A percentile compares a stretch with the other conserved stretches of the same genome.
phyloP scores from a whole-genome alignment of 2,888 invertebrate genomes.

The Zaprionus obscuricornis region DNA sequence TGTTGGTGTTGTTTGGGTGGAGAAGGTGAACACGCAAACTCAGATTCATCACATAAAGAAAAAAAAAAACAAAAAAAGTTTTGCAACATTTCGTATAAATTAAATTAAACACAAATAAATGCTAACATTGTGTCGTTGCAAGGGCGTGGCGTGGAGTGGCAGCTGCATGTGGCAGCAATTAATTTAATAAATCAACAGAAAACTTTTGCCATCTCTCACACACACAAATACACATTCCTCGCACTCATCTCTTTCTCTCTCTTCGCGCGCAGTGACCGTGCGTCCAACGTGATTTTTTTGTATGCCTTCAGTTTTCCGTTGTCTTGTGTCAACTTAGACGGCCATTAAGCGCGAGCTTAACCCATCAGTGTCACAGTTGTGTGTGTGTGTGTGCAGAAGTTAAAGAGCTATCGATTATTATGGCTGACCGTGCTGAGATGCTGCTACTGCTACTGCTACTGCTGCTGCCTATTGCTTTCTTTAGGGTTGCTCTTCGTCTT shows the following conservation, averaged over 20 bases:
- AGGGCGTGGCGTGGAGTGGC: conserved; percentile 10
- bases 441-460: not conserved
- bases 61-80: conserved; percentile 17
- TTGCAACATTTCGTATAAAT: conserved; percentile 63
- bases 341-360: conserved; percentile 71
- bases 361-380: conserved; percentile 67
- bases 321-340: conserved; percentile 65
- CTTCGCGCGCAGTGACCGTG: too few species aligned
- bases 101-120: conserved; percentile 74
- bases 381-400: conserved; percentile 48
- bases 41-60: too few species aligned
- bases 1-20: too few species aligned
- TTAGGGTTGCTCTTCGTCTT: conserved; percentile 21
- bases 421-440: conserved; percentile 10
- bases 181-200: conserved; percentile 80
- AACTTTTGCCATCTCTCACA: conserved; percentile 52
- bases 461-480: not conserved
- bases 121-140: conserved; percentile 32
- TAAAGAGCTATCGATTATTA: conserved; percentile 73
- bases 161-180: conserved; percentile 69
- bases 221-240: not conserved
- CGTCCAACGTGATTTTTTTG: conserved; percentile 5
- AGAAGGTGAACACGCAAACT: too few species aligned
- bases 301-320: conserved; percentile 28
- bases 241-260: too few species aligned